These are phyloP conservation scores for Microcebus jonahi DNA, from an alignment of 2,113 vertebrate genomes.

Conservation along the genomic window DNA sequence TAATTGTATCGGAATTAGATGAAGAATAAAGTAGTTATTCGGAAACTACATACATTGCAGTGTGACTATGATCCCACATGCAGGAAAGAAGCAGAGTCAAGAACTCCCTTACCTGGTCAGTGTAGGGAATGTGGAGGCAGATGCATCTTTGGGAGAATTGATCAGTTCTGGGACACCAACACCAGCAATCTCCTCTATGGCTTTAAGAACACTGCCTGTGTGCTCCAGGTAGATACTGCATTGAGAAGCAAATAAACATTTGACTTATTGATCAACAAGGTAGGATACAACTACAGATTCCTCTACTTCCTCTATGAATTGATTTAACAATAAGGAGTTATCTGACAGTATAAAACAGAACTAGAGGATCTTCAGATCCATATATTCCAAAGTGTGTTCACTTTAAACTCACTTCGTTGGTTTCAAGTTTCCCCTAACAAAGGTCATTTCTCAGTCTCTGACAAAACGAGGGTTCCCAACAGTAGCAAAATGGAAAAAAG, in stretches of 20 bases:
- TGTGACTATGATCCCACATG: neutral
- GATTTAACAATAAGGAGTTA: conserved; percentile 5
- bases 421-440: neutral
- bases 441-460: neutral
- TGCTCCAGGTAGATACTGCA: conserved; percentile 94
- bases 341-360: neutral
- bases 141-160: conserved; percentile 88
- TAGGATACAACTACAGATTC: neutral
- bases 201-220: conserved; percentile 91
- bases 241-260: neutral
- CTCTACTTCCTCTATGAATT: neutral
- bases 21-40: neutral
- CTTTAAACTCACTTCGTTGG: neutral
- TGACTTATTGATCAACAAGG: neutral
- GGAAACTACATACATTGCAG: neutral
- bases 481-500: neutral
- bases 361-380: neutral
- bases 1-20: neutral
- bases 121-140: conserved; percentile 92
- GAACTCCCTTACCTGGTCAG: conserved; percentile 89
- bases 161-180: conserved; percentile 91
- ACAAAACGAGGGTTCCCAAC: neutral
- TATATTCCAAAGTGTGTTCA: neutral
- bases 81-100: neutral
- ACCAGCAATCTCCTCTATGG: conserved; percentile 93